Percentiles rank a stretch among this genome's conserved stretches.
Conservation (phyloP, 2,113 vertebrate species). For the Trogon surrucura region DNA sequence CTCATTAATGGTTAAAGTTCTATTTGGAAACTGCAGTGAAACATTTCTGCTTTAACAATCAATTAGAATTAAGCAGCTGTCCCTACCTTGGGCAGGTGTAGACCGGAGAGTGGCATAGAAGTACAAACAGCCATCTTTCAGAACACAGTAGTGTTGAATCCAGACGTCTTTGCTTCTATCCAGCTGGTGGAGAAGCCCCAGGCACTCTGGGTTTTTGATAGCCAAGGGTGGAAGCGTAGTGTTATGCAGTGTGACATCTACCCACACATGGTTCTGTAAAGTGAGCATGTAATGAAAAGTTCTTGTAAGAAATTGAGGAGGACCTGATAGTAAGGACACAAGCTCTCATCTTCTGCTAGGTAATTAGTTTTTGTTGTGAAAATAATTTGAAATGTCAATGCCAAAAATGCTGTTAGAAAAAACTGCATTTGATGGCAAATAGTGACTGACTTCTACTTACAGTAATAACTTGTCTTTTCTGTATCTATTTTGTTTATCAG, state of each 20-base stretch:
- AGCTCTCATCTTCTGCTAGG: neutral
- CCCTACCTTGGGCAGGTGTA: conserved; percentile 84
- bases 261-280: conserved; percentile 89
- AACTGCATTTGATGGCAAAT: neutral
- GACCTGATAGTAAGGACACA: neutral
- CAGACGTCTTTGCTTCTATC: conserved; percentile 81
- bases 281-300: neutral
- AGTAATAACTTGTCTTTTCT: neutral
- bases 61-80: neutral
- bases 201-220: conserved; percentile 89
- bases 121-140: conserved; percentile 91
- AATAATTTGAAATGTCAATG: neutral
- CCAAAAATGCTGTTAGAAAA: neutral
- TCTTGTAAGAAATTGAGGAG: neutral
- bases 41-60: neutral
- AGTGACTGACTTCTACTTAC: neutral
- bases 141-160: conserved; percentile 87
- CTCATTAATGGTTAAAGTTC: neutral
- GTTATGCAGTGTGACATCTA: conserved; percentile 90
- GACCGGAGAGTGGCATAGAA: conserved; percentile 87
- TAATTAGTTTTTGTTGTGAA: neutral
- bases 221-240: conserved; percentile 88
- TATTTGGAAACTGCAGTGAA: neutral
- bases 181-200: conserved; percentile 88
- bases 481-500: neutral